Evolutionary conservation across 2,888 invertebrate species (phyloP).

Genomic region (Epinotia brunnichana): DNA sequence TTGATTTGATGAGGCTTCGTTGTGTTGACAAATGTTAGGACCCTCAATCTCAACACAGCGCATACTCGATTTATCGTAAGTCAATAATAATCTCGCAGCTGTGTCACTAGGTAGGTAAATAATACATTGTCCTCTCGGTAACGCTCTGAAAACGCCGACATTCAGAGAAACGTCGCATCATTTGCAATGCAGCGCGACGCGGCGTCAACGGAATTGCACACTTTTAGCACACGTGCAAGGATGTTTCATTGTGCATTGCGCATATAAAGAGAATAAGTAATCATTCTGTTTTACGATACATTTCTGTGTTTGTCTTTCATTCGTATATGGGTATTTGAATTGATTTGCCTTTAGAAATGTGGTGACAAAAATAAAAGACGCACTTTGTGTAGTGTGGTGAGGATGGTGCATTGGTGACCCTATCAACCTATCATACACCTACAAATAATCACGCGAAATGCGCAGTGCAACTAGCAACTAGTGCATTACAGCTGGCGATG

Average conservation of each 20-base stretch:
- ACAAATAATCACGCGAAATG: no score
- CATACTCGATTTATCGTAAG: background rate
- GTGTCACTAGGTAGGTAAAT: background rate
- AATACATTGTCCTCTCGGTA: background rate
- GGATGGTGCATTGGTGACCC: no score
- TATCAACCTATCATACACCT: no score
- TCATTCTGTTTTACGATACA: background rate
- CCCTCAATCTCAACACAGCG: no score
- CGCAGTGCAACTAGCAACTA: no score
- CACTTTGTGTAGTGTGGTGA: no score
- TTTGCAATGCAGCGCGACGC: constrained; percentile 19
- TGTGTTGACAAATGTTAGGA: no score
- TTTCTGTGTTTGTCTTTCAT: background rate
- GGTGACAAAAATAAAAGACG: no score
- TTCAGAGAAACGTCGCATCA: constrained; percentile 22
- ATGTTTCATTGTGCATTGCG: constrained; percentile 12
- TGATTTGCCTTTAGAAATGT: no score
- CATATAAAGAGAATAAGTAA: constrained; percentile 15
- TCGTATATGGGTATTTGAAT: no score
- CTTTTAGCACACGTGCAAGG: constrained; percentile 21
- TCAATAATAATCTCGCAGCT: constrained; percentile 2
- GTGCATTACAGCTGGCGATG: no score
- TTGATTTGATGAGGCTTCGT: no score
- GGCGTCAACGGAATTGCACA: constrained; percentile 10
- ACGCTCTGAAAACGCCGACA: constrained; percentile 20